Percentiles rank a stretch among this genome's conserved stretches.
Evolutionary conservation across 2,113 vertebrate species (phyloP).

Genomic region (Tupaia chinensis): DNA sequence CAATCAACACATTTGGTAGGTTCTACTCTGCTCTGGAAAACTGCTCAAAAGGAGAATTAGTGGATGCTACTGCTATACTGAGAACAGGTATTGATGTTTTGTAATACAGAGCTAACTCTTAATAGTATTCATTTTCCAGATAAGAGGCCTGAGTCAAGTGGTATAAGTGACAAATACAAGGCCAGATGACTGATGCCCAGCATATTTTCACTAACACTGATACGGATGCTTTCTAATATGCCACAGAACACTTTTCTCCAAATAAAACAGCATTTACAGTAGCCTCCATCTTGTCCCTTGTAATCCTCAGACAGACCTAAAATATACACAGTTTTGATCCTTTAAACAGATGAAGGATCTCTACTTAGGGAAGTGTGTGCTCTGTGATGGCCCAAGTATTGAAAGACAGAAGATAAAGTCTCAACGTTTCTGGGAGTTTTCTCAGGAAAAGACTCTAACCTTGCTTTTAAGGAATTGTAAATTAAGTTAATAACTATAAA

Average conservation of each 20-base stretch:
- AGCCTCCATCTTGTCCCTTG: not conserved
- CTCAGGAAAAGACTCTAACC: not conserved
- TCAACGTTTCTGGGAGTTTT: not conserved
- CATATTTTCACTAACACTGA: not conserved
- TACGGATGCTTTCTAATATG: not conserved
- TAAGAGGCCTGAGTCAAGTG: not conserved
- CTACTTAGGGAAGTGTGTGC: not conserved
- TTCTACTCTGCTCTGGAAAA: not conserved
- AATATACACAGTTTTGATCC: not conserved
- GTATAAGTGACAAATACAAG: not conserved
- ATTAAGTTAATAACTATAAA: not conserved
- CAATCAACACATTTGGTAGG: slow-evolving; percentile 10
- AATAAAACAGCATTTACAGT: not conserved
- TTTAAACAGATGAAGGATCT: not conserved
- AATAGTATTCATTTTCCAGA: not conserved
- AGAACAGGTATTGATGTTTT: not conserved
- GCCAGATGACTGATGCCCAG: not conserved
- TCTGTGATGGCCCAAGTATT: not conserved
- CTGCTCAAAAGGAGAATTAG: not conserved
- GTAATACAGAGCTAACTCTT: not conserved
- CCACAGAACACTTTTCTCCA: not conserved
- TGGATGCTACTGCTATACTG: not conserved
- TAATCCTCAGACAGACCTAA: not conserved
- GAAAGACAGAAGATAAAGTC: not conserved
- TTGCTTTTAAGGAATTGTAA: not conserved